phyloP scores from a whole-genome alignment of 2,113 vertebrate species.

The Anser brachyrhynchus region DNA sequence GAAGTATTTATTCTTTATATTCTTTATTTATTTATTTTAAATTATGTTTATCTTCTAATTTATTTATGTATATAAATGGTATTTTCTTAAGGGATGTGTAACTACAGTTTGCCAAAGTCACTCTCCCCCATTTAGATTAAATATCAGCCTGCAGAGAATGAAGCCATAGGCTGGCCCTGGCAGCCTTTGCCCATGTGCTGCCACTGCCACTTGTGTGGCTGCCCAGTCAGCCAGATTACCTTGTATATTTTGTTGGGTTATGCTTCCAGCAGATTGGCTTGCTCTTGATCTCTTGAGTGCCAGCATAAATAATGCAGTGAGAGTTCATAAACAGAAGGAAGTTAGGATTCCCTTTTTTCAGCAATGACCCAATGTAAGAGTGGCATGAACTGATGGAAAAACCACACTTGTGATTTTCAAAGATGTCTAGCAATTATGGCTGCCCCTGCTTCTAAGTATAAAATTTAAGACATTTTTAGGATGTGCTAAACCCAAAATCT shows the following conservation, averaged over 20 bases:
- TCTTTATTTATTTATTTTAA: too few species aligned
- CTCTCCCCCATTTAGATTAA: constrained; percentile 55
- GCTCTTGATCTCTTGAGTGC: neutral
- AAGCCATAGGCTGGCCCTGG: neutral
- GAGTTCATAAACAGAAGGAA: neutral
- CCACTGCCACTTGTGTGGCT: constrained; percentile 29
- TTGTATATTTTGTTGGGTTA: neutral
- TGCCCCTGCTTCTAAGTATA: neutral
- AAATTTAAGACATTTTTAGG: neutral
- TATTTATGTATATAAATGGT: neutral
- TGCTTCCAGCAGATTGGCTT: constrained; percentile 13
- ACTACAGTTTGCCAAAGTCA: constrained; percentile 31
- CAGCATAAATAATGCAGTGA: neutral
- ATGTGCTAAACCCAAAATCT: neutral
- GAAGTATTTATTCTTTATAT: neutral
- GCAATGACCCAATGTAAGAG: neutral
- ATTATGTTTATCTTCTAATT: too few species aligned
- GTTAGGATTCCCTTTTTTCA: neutral
- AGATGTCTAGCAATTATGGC: neutral
- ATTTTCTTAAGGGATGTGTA: constrained; percentile 68
- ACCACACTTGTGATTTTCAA: neutral
- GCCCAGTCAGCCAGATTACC: neutral
- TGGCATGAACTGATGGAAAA: neutral
- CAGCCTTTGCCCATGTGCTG: neutral
- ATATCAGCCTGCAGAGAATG: constrained; percentile 52